Conservation (phyloP, 1,140 invertebrate species). For the Conus betulinus region DNA sequence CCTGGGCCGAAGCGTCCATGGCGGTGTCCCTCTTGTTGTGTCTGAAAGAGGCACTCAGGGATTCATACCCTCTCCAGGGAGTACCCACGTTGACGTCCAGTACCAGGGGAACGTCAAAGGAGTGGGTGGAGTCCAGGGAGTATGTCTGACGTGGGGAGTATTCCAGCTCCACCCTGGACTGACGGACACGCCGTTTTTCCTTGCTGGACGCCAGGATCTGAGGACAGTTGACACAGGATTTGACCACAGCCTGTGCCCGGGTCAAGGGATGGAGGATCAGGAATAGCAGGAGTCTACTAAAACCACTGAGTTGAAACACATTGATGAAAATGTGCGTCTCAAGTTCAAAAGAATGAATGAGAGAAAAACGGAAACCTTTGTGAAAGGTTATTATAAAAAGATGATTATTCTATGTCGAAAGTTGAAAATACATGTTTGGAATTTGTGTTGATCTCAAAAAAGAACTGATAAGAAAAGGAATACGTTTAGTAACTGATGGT, state of each 20-base stretch:
- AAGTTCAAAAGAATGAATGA: not conserved
- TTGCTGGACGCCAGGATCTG: constrained; percentile 31
- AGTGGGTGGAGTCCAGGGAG: constrained; percentile 27
- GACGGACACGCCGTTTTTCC: not conserved
- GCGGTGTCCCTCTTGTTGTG: constrained; percentile 1
- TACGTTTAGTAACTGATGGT: too few relatives aligned
- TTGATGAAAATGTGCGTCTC: not conserved
- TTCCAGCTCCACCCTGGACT: constrained; percentile 30
- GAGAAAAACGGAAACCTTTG: too few relatives aligned
- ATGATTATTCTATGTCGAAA: too few relatives aligned
- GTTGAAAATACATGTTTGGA: too few relatives aligned
- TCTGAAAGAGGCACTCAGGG: constrained; percentile 19
- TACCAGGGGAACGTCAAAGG: constrained; percentile 18
- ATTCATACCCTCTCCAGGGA: constrained; percentile 8
- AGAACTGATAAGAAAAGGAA: too few relatives aligned
- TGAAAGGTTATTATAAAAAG: too few relatives aligned
- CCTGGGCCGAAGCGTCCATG: constrained; percentile 24
- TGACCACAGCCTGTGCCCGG: not conserved
- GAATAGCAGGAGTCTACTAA: too few relatives aligned
- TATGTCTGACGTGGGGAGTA: constrained; percentile 25
- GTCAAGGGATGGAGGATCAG: too few relatives aligned
- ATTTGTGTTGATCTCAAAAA: too few relatives aligned
- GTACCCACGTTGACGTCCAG: constrained; percentile 25
- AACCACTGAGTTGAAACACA: not conserved
- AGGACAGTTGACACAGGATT: not conserved